Percentiles rank a stretch among this genome's conserved stretches.
Conservation (phyloP, 2,888 invertebrate genomes). For the Magallana nippona region DNA sequence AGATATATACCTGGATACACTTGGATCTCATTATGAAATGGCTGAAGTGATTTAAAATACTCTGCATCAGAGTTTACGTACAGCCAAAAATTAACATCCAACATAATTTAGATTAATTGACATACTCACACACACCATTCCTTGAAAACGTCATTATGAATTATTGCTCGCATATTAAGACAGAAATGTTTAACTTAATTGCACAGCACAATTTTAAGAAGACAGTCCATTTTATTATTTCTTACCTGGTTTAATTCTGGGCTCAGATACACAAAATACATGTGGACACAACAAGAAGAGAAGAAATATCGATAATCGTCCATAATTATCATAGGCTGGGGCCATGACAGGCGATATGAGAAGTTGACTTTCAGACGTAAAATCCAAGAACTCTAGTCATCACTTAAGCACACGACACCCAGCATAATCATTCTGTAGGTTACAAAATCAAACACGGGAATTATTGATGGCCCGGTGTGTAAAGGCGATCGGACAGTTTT, state of each 20-base stretch:
- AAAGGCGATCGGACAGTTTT: conserved; percentile 2
- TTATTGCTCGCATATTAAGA: too few relatives aligned
- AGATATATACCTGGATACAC: too few relatives aligned
- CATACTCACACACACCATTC: too few relatives aligned
- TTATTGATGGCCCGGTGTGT: not conserved
- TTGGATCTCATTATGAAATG: too few relatives aligned
- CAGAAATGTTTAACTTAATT: too few relatives aligned
- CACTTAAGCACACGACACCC: not conserved
- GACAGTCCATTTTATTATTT: not conserved
- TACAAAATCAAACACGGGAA: conserved; percentile 2
- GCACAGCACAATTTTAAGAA: too few relatives aligned
- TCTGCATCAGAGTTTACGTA: too few relatives aligned
- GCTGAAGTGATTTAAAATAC: too few relatives aligned
- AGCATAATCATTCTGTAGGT: not conserved
- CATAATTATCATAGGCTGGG: conserved; percentile 16
- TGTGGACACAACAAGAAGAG: not conserved
- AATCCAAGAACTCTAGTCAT: conserved; percentile 10
- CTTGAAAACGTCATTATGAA: too few relatives aligned
- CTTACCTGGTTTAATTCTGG: not conserved
- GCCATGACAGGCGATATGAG: not conserved
- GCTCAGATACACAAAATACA: not conserved
- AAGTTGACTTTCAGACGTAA: conserved; percentile 20
- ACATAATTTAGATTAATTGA: too few relatives aligned
- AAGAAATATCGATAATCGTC: conserved; percentile 3
- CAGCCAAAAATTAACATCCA: too few relatives aligned